phyloP scores from a whole-genome alignment of 1,140 invertebrate species.

The Lepidostoma basale region DNA sequence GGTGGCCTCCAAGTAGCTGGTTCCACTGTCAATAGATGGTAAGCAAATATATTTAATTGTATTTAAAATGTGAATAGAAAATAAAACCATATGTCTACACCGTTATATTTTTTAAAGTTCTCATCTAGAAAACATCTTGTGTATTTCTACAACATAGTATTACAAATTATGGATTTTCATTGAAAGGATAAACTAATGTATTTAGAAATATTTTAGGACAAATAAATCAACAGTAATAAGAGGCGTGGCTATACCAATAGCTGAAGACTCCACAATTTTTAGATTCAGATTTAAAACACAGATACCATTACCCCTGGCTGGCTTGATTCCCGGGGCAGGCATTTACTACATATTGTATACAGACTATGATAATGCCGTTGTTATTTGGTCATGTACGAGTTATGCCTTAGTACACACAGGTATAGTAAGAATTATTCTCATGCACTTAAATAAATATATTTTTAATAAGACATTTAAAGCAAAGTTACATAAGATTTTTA shows the following conservation, averaged over 20 bases:
- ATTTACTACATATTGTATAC: conserved; percentile 72
- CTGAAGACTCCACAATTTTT: conserved; percentile 58
- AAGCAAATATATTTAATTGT: conserved; percentile 42
- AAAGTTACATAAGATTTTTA: too few species aligned
- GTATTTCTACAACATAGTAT: too few species aligned
- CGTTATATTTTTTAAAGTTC: too few species aligned
- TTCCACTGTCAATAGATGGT: conserved; percentile 68
- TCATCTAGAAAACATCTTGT: too few species aligned
- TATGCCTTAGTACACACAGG: conserved; percentile 65
- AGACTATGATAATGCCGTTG: conserved; percentile 72
- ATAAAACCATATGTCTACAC: too few species aligned
- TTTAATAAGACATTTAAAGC: too few species aligned
- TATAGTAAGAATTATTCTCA: conserved; percentile 48
- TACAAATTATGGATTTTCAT: too few species aligned
- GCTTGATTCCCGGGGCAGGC: conserved; percentile 70
- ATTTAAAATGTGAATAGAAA: too few species aligned
- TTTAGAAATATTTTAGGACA: conserved; percentile 56
- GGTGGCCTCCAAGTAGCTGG: conserved; percentile 64
- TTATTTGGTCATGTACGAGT: conserved; percentile 74
- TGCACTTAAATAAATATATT: too few species aligned
- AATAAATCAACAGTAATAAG: conserved; percentile 53
- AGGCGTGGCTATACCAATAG: conserved; percentile 59
- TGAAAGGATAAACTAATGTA: too few species aligned
- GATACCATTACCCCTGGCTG: conserved; percentile 66
- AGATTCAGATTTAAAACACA: conserved; percentile 65